phyloP scores from a whole-genome alignment of 2,113 vertebrate genomes.

The Stigmatopora argus region DNA sequence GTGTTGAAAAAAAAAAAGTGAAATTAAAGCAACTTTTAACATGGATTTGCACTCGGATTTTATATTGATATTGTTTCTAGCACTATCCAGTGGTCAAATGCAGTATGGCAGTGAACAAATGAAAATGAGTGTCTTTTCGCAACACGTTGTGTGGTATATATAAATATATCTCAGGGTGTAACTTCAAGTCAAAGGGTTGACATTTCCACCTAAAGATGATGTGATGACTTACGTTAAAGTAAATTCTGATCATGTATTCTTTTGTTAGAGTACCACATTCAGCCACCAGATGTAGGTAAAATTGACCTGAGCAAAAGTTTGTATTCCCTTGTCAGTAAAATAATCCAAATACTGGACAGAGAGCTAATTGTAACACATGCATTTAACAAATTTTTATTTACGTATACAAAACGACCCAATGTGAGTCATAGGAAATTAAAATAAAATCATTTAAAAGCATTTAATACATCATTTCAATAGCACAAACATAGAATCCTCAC shows the following conservation, averaged over 20 bases:
- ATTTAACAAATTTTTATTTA: constrained; percentile 25
- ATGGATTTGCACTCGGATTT: constrained; percentile 22
- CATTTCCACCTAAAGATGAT: too few relatives aligned
- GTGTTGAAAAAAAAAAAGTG: constrained; percentile 80
- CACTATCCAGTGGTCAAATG: neutral
- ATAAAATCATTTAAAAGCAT: neutral
- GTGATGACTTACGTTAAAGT: too few relatives aligned
- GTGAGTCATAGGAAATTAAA: constrained; percentile 45
- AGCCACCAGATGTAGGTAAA: constrained; percentile 34
- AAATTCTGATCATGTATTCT: neutral
- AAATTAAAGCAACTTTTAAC: constrained; percentile 72
- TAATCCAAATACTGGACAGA: constrained; percentile 81
- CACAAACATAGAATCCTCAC: neutral
- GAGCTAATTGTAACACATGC: constrained; percentile 44
- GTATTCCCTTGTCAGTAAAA: neutral
- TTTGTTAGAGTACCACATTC: constrained; percentile 9
- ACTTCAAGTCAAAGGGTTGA: too few relatives aligned
- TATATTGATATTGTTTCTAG: neutral
- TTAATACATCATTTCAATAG: neutral
- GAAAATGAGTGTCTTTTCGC: neutral
- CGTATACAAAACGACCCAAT: constrained; percentile 47
- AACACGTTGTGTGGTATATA: neutral
- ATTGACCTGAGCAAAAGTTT: neutral
- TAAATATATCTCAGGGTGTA: too few relatives aligned
- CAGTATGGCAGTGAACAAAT: neutral